Base-by-base conservation (phyloP, 2,797 vertebrate genomes). In the Novumbra hubbsi region DNA sequence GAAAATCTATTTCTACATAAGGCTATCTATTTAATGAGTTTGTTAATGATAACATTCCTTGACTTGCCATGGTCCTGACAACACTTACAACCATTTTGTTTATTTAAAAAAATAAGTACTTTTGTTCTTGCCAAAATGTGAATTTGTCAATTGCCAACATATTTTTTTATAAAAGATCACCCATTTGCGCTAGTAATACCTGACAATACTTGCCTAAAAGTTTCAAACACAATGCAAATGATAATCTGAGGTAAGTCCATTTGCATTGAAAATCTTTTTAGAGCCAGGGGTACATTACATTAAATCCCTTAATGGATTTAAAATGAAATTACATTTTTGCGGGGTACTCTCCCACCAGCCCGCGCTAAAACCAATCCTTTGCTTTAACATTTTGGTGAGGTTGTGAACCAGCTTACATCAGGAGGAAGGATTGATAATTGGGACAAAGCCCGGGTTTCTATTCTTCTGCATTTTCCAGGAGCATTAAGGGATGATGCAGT, bases 1-100 rank as follows among this genome's bases (percentile, higher is more conserved):
- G 87, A 88, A 92, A 93, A 92, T 92, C 90, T 81, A 91, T 92
- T 92, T 91, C 82, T 88, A 89, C 86, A 89, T 80, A 81, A 78
- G 82, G 81, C 85, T 81, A 83, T 82, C 85, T 78, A 86, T 88
- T 86, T 91, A 92, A 93, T 90, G 89, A 91, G 81, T 86, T 86
- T 82, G 87, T 92, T 92, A 90, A 90, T 91, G 87, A 88, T 84
- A 89, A 88, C 84, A 88, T 88, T 89, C 62, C 74, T 81, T 83
- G 82, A 80, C 83, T 89, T 80, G 74, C 81, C 67, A 63, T 73
- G 72, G 82, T 79, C 75, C 75, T 57, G 67, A 75, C 73, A 75
- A 75, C 74, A 74, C 80, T 66, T 48, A 79, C 78, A 68, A 80
- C 76, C 75, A 38, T 81, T 86, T 81, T 74, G 60, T 79, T 81